Percentiles rank a stretch among this genome's conserved stretches.
Conservation (phyloP, 2,888 invertebrate species). For the Brachypterus glaber region DNA sequence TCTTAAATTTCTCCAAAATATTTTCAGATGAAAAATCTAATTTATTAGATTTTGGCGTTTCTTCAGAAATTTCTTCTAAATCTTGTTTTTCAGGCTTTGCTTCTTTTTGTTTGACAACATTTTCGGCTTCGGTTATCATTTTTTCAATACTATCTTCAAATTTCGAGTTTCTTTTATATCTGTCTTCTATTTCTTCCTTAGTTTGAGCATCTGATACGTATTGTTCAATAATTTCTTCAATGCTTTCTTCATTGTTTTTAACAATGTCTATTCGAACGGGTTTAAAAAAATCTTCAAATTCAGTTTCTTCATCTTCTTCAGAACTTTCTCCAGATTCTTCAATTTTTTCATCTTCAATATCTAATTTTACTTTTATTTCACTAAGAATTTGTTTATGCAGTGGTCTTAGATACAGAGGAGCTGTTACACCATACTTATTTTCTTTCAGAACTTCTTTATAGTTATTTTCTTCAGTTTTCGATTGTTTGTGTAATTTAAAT, state of each 20-base stretch:
- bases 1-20: conserved; percentile 6
- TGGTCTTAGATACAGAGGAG: conserved; percentile 20
- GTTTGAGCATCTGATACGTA: too few species aligned
- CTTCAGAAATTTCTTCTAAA: neutral
- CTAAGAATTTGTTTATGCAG: conserved; percentile 26
- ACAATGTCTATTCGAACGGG: neutral
- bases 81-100: too few species aligned
- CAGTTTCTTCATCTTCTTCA: neutral
- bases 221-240: conserved; percentile 23
- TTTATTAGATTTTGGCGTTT: conserved; percentile 9
- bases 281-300: neutral
- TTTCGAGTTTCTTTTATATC: conserved; percentile 7
- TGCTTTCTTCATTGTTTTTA: conserved; percentile 22
- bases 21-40: too few species aligned
- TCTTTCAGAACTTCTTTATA: too few species aligned
- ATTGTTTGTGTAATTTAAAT: too few species aligned
- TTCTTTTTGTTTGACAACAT: too few species aligned
- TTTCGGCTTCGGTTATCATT: too few species aligned
- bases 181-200: conserved; percentile 8
- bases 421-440: conserved; percentile 24
- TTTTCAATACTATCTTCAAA: too few species aligned
- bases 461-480: too few species aligned
- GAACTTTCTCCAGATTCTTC: conserved; percentile 5
- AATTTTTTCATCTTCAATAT: conserved; percentile 4
- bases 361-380: conserved; percentile 26